Base-by-base conservation (phyloP, 2,888 invertebrate species). In the Pollenia amentaria region DNA sequence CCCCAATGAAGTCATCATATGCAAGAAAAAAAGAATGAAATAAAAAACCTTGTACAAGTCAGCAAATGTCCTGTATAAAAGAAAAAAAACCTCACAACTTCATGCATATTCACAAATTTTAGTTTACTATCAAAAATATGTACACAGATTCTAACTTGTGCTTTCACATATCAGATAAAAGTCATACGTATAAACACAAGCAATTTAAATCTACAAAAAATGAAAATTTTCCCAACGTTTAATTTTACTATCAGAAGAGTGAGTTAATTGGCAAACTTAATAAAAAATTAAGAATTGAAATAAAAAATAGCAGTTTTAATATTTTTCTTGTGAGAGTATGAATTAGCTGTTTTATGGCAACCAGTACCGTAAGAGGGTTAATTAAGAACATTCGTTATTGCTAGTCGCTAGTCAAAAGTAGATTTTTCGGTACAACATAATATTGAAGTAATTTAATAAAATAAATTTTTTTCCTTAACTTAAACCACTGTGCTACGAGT, bases 1-100 rank as follows among this genome's bases (percentile, higher is more conserved):
- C 53, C 60, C 69, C 69, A n/a, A 38, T 51, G 14, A 53, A 53
- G 69, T 10, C 51, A 69, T 69, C 40, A n/a, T n/a, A 21, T 12
- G 10, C 14, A 53, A 29, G 12, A 57, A 53, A 38, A 10, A n/a
- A 38, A 40, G 40, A n/a, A 29, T 6, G 2, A 12, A 60, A 60
- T 12, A 60, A 55, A 18, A 65, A 65, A 12, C 10, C n/a, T 40
- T 16, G 38, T 16, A 8, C 29, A 40, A 40, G 16, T n/a, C 8
- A 40, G 16, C 16, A 62, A 40, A 40, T 62, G 40, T 40, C 12
- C 62, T 62, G 62, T 38, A 10, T 9, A 62, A 62, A 38, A 10
- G n/a, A 18, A 40, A 62, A 40, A 0, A 42, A 62, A 16, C n/a
- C 62, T 16, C 38, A 40, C 6, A 62, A 62, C 38, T 12, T 62